Conservation (phyloP, 1,140 invertebrate genomes). For the Teleogryllus occipitalis region DNA sequence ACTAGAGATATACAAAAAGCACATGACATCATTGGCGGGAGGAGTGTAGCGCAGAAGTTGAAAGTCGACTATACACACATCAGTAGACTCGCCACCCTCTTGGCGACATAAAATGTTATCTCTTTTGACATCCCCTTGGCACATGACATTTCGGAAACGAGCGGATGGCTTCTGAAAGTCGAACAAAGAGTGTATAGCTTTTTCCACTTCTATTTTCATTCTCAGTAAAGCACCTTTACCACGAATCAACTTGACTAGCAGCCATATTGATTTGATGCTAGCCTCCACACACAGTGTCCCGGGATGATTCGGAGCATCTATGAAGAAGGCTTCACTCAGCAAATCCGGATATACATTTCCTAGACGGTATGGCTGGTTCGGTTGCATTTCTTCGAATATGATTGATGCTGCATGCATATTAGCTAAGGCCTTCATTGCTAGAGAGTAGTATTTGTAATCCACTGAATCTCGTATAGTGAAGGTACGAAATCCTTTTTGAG, state of each 20-base stretch:
- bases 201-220: not conserved
- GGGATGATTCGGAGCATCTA: not conserved
- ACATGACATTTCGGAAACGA: slow-evolving; percentile 17
- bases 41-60: slow-evolving; percentile 15
- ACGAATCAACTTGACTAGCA: not conserved
- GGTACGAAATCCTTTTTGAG: not conserved
- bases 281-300: not conserved
- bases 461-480: not conserved
- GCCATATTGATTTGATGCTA: not conserved
- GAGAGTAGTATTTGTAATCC: not conserved
- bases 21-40: slow-evolving; percentile 17
- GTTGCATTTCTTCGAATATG: not conserved
- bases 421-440: not conserved
- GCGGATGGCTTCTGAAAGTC: slow-evolving; percentile 16
- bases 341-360: not conserved
- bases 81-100: slow-evolving; percentile 2
- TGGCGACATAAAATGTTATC: slow-evolving; percentile 14
- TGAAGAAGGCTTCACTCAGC: not conserved
- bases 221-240: not conserved
- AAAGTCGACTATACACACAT: slow-evolving; percentile 16
- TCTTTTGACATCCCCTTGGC: slow-evolving; percentile 10
- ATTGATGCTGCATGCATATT: not conserved
- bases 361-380: not conserved
- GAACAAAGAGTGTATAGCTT: not conserved
- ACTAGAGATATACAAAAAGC: slow-evolving; percentile 17